Conservation (phyloP, 2,113 vertebrate genomes). For the Syrrhaptes paradoxus region DNA sequence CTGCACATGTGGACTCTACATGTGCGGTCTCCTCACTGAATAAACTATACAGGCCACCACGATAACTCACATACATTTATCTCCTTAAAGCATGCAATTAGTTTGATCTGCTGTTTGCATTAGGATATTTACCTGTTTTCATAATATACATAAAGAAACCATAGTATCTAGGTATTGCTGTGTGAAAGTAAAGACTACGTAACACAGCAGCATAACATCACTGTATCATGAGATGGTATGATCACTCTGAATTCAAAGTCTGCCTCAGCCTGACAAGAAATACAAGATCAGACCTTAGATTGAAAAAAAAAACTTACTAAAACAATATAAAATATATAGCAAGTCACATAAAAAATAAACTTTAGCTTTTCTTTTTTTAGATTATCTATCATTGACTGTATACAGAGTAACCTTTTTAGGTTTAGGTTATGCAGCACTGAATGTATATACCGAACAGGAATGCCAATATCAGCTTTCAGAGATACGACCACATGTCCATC, state of each 20-base stretch:
- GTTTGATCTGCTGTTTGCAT: background rate
- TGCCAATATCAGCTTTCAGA: background rate
- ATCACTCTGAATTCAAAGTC: background rate
- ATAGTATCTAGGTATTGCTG: background rate
- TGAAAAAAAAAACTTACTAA: background rate
- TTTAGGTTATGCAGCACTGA: background rate
- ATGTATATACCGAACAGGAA: background rate
- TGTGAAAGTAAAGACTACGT: background rate
- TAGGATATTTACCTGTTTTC: background rate
- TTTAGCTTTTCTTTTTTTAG: background rate
- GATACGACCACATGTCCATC: background rate
- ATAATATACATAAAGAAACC: background rate
- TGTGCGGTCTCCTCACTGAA: background rate
- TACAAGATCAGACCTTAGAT: background rate
- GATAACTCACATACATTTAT: background rate
- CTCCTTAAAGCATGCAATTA: background rate
- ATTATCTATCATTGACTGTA: background rate
- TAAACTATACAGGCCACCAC: background rate
- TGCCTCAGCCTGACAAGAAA: background rate
- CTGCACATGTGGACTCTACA: background rate
- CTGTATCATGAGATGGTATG: background rate
- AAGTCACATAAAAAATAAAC: background rate
- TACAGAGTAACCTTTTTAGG: background rate
- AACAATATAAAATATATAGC: background rate
- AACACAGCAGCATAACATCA: background rate